Evolutionary conservation across 2,888 invertebrate genomes (phyloP).

Genomic region (Cerastoderma edule): DNA sequence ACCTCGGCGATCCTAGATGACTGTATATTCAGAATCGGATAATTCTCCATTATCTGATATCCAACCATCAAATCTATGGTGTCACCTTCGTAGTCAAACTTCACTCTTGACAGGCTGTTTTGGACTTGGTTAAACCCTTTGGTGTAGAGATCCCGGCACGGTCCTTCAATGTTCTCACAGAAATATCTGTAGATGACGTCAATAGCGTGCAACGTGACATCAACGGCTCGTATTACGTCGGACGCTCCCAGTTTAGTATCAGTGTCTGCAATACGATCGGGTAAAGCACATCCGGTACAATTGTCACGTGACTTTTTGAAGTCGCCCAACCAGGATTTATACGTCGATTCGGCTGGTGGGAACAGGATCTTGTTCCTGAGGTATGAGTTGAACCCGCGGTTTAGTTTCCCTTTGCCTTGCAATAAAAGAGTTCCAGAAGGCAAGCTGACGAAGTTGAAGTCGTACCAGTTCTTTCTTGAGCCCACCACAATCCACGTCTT

Average conservation of each 20-base stretch:
- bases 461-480: conserved; percentile 46
- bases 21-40: conserved; percentile 56
- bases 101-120: conserved; percentile 48
- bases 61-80: conserved; percentile 23
- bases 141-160: conserved; percentile 62
- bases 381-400: conserved; percentile 51
- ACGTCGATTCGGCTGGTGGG: conserved; percentile 1
- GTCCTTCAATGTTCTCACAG: conserved; percentile 57
- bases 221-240: conserved; percentile 66
- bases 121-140: conserved; percentile 35
- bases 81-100: conserved; percentile 51
- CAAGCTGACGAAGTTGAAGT: conserved; percentile 40
- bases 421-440: conserved; percentile 60
- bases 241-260: conserved; percentile 53
- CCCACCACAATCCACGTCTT: conserved; percentile 63
- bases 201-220: conserved; percentile 67
- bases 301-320: conserved; percentile 33
- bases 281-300: conserved; percentile 23
- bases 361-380: conserved; percentile 1
- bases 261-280: conserved; percentile 6
- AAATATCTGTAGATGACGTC: conserved; percentile 48
- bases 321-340: conserved; percentile 44
- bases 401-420: conserved; percentile 48
- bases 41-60: conserved; percentile 34
- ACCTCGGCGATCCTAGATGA: conserved; percentile 55